Percentiles rank a stretch among this genome's conserved stretches.
Conservation (phyloP, 2,113 vertebrate genomes). For the Vanacampus margaritifer region DNA sequence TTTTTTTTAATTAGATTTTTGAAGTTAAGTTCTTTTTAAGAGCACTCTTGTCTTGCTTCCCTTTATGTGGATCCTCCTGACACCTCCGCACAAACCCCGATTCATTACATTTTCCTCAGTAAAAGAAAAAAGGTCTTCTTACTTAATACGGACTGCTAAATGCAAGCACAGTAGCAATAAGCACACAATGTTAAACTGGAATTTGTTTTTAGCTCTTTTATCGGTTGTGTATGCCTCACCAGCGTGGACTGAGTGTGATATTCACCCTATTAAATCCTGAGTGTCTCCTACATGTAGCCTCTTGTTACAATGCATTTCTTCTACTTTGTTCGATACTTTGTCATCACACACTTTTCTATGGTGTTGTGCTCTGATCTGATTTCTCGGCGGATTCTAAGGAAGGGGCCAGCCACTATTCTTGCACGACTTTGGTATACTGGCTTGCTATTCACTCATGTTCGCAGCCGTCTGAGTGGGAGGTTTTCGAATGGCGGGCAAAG, state of each 20-base stretch:
- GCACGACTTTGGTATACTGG: conserved; percentile 29
- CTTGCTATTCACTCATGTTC: conserved; percentile 29
- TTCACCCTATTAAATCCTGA: not conserved
- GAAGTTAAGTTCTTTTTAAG: too few relatives aligned
- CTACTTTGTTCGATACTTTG: not conserved
- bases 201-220: not conserved
- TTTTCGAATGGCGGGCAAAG: conserved; percentile 51
- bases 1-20: too few relatives aligned
- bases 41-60: too few relatives aligned
- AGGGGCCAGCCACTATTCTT: not conserved
- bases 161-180: too few relatives aligned
- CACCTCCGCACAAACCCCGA: too few relatives aligned
- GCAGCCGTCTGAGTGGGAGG: conserved; percentile 59
- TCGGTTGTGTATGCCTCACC: not conserved
- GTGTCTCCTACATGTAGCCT: not conserved
- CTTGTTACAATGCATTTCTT: not conserved
- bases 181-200: too few relatives aligned
- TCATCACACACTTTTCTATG: not conserved
- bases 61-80: too few relatives aligned
- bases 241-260: not conserved
- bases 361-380: not conserved
- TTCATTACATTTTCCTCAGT: too few relatives aligned
- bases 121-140: too few relatives aligned
- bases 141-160: too few relatives aligned
- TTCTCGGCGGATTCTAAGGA: not conserved